phyloP scores from a whole-genome alignment of 2,888 invertebrate species.

The Vanessa cardui region DNA sequence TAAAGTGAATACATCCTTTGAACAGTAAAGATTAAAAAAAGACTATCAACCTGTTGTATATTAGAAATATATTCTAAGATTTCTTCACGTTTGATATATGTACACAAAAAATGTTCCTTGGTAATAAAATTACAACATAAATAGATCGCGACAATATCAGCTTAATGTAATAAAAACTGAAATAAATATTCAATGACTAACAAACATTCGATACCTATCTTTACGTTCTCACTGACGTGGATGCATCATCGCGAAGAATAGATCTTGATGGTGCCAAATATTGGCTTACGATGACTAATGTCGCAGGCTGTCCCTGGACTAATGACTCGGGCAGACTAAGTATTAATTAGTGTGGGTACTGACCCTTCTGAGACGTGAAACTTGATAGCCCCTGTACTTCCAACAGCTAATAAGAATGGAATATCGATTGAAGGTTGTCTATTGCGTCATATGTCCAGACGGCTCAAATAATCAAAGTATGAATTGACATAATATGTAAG shows the following conservation, averaged over 20 bases:
- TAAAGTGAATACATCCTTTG: background rate
- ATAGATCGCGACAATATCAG: slow-evolving; percentile 7
- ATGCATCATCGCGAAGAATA: slow-evolving; percentile 46
- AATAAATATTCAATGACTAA: slow-evolving; percentile 56
- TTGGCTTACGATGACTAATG: slow-evolving; percentile 41
- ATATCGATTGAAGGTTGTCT: slow-evolving; percentile 37
- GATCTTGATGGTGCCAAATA: slow-evolving; percentile 45
- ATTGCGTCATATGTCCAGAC: slow-evolving; percentile 34
- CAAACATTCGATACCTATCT: slow-evolving; percentile 41
- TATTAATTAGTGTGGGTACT: slow-evolving; percentile 33
- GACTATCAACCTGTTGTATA: background rate
- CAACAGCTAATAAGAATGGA: slow-evolving; percentile 28
- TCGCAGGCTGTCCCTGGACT: slow-evolving; percentile 24
- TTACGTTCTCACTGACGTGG: slow-evolving; percentile 25
- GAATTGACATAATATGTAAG: background rate
- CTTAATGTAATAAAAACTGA: slow-evolving; percentile 49
- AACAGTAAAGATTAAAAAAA: background rate
- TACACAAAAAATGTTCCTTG: background rate
- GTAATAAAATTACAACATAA: slow-evolving; percentile 10
- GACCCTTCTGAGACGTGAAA: slow-evolving; percentile 37
- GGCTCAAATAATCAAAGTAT: slow-evolving; percentile 21
- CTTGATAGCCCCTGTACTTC: slow-evolving; percentile 25
- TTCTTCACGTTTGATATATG: background rate
- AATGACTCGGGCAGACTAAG: slow-evolving; percentile 26
- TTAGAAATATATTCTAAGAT: background rate